A percentile compares a stretch with the other conserved stretches of the same genome.
Evolutionary conservation across 2,888 invertebrate genomes (phyloP).

Genomic region (Lasioglossum vierecki): DNA sequence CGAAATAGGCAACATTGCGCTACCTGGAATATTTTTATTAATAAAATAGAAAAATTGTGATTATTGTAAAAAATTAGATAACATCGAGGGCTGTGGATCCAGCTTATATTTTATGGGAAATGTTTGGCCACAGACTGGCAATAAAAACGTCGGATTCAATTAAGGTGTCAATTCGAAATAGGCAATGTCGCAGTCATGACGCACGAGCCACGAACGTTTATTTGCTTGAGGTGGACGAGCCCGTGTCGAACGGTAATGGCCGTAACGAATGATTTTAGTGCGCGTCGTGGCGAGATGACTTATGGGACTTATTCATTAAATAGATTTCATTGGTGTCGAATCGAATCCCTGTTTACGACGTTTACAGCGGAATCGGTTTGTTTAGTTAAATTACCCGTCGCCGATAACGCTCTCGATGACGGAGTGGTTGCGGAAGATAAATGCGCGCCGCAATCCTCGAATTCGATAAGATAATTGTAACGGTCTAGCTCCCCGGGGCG

Average conservation of each 20-base stretch:
- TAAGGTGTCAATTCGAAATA: background rate
- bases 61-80: no score
- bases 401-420: conserved; percentile 69
- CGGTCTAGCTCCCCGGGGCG: conserved; percentile 16
- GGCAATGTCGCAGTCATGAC: background rate
- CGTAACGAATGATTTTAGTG: conserved; percentile 58
- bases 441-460: conserved; percentile 59
- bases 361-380: conserved; percentile 60
- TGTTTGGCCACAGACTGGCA: background rate
- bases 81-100: fast-evolving
- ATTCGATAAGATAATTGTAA: conserved; percentile 63
- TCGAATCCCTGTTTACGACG: conserved; percentile 61
- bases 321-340: conserved; percentile 66
- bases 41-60: background rate
- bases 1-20: background rate
- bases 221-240: conserved; percentile 20
- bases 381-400: conserved; percentile 68
- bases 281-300: conserved; percentile 53
- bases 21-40: no score
- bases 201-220: conserved; percentile 26
- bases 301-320: conserved; percentile 66
- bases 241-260: conserved; percentile 5
- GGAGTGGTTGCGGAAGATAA: conserved; percentile 67
- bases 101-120: background rate
- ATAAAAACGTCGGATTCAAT: background rate